Percentiles rank a stretch among this genome's conserved stretches.
Conservation (phyloP, 1,140 invertebrate genomes). For the Diprion similis region DNA sequence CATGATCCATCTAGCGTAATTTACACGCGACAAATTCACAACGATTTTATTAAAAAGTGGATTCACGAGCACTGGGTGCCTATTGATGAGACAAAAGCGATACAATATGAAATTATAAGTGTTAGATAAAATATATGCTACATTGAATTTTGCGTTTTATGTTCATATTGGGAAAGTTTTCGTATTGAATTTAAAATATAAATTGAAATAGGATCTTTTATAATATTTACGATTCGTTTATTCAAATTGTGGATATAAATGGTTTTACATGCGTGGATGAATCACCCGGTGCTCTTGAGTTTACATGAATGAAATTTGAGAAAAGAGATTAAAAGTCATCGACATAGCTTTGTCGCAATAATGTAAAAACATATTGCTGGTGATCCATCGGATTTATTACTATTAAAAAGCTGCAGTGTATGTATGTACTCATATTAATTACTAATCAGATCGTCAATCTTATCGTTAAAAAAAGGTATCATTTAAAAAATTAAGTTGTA, state of each 20-base stretch:
- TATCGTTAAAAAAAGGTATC: neutral
- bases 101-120: neutral
- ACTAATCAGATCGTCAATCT: neutral
- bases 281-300: neutral
- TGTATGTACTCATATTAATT: neutral
- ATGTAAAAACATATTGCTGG: neutral
- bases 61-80: slow-evolving; percentile 53
- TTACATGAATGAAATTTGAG: neutral
- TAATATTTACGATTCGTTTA: neutral
- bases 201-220: neutral
- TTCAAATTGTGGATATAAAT: neutral
- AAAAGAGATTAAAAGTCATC: slow-evolving; percentile 1
- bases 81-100: neutral
- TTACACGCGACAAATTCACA: slow-evolving; percentile 72
- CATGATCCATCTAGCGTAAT: slow-evolving; percentile 76
- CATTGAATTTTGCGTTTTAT: neutral
- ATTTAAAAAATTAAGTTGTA: neutral
- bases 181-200: neutral
- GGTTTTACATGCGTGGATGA: neutral
- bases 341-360: neutral
- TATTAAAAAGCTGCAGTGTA: neutral
- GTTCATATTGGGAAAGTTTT: neutral
- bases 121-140: neutral
- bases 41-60: slow-evolving; percentile 73
- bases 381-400: neutral